Conservation (phyloP, 2,888 invertebrate genomes). For the Synergus umbraculus region DNA sequence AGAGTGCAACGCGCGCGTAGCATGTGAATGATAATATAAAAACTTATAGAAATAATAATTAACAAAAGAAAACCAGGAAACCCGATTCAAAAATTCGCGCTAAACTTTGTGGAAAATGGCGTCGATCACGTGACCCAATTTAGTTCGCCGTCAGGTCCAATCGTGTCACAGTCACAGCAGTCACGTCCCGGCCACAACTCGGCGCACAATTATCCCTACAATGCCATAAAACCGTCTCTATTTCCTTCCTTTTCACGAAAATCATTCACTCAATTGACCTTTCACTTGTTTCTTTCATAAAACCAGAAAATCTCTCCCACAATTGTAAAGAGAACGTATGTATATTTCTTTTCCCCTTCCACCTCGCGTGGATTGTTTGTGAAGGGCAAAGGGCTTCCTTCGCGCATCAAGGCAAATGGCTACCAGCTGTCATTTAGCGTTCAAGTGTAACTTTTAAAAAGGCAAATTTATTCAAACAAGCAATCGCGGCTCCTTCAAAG, state of each 20-base stretch:
- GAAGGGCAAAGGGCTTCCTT: conserved; percentile 61
- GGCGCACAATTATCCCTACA: background rate
- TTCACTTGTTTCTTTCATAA: background rate
- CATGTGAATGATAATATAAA: too few relatives aligned
- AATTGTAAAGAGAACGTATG: background rate
- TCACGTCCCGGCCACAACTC: background rate
- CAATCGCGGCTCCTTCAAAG: conserved; percentile 34
- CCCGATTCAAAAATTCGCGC: background rate
- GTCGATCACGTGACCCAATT: background rate
- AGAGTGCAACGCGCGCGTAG: too few relatives aligned
- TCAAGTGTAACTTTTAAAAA: conserved; percentile 52
- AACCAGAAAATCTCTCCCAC: background rate
- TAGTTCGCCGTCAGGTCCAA: background rate
- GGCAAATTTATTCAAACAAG: conserved; percentile 20
- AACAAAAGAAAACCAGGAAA: background rate
- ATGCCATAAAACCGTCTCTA: background rate
- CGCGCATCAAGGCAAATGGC: conserved; percentile 68
- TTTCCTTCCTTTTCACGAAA: background rate
- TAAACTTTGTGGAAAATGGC: background rate
- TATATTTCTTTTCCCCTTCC: conserved; percentile 24
- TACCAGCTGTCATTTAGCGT: conserved; percentile 65
- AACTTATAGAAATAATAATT: too few relatives aligned
- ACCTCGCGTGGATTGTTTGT: conserved; percentile 33
- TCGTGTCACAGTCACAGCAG: background rate
- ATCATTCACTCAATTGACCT: background rate